Conservation (phyloP, 2,888 invertebrate species). For the Coleophora deauratella region DNA sequence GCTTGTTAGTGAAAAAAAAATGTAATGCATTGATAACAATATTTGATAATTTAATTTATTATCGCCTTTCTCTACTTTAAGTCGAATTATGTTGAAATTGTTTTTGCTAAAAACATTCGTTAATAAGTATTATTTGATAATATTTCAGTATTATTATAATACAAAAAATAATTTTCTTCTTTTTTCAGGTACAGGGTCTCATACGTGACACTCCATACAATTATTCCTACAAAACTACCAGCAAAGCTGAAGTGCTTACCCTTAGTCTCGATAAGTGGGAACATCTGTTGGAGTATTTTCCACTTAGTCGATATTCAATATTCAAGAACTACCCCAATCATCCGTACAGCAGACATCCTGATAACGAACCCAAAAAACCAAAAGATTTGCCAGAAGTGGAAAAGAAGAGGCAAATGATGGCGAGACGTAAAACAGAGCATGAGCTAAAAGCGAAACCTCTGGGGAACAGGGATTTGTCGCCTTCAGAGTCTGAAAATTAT, state of each 20-base stretch:
- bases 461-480: neutral
- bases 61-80: no score
- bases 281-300: conserved; percentile 44
- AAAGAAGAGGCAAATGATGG: neutral
- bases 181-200: conserved; percentile 43
- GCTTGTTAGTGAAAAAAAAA: no score
- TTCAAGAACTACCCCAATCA: conserved; percentile 21
- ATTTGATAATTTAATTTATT: no score
- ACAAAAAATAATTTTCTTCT: no score
- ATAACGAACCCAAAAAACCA: conserved; percentile 2
- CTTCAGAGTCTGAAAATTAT: no score
- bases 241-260: conserved; percentile 45
- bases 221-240: conserved; percentile 39
- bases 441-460: neutral
- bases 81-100: no score
- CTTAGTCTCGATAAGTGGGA: conserved; percentile 44
- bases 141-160: no score
- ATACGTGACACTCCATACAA: conserved; percentile 32
- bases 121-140: no score
- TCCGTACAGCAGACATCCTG: neutral
- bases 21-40: no score
- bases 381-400: neutral
- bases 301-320: conserved; percentile 33
- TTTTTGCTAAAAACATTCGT: no score
- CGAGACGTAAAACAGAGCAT: neutral